Base-by-base conservation (phyloP, 2,888 invertebrate genomes). In the Chymomyza procnemis region DNA sequence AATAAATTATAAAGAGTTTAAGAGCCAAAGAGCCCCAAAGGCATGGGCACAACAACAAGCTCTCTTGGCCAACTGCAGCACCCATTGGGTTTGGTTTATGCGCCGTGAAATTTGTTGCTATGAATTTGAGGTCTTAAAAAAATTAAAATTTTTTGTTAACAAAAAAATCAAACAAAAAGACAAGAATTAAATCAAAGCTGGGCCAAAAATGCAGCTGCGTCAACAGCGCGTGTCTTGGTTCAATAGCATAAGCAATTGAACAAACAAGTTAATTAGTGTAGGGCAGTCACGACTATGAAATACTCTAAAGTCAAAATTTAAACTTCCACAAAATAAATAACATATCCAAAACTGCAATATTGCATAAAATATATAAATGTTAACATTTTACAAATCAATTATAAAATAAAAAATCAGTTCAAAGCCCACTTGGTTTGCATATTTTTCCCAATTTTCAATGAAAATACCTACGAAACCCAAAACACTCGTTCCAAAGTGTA, bases 201-300 rank as follows among this genome's bases (percentile, higher is more conserved):
- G 63, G 67, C 22, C 34, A 58, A 74, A n/a, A 63, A 64, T 26
- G n/a, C 77, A 77, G 67, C 77, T 79, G 71, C 34, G 75, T 34
- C 67, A 64, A 66, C 70, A 66, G 60, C 67, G 34, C 34, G 34
- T 65, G 61, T 59, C 58, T 64, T 69, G 54, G 56, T 47, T 66
- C 63, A 67, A 56, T 64, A 16, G 60, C 56, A 68, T 75, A 67
- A 78, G 72, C 68, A 78, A 56, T 77, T 63, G 54, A 66, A 80
- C 66, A 74, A 70, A 77, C 61, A 21, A 73, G 12, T 12, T 41
- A 12, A 12, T 41, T 41, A 26, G 34, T 2, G 34, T 41, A 9
- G 9, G 34, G 3, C 12, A 12, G 12, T 41, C 12, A 1, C 34
- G 34, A 41, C 34, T 41, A 41, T 12, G 12, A 41, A 12, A 41